Percentiles rank a stretch among this genome's conserved stretches.
These are phyloP conservation scores for Mechanitis messenoides DNA, from an alignment of 2,888 invertebrate species.

Conservation along the genomic window DNA sequence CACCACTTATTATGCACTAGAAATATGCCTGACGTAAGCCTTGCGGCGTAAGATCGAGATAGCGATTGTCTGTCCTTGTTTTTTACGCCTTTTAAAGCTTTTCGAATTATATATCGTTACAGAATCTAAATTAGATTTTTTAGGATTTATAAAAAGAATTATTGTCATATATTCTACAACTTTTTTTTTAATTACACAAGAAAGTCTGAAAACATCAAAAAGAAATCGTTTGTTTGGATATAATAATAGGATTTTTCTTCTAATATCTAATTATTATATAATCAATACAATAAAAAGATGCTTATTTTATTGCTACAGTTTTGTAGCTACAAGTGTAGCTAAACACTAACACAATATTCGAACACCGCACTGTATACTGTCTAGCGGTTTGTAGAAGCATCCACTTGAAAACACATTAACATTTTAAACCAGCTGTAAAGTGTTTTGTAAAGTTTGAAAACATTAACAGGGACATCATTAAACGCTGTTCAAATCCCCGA, in stretches of 20 bases:
- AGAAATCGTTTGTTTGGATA: no score
- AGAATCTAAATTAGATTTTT: conserved; percentile 4
- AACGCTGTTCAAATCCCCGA: conserved; percentile 8
- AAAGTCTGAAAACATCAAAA: neutral
- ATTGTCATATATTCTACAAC: neutral
- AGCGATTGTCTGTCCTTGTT: neutral
- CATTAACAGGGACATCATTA: conserved; percentile 17
- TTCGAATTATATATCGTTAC: neutral
- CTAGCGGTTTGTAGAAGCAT: conserved; percentile 7
- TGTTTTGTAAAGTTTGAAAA: conserved; percentile 18
- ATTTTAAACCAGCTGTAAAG: conserved; percentile 13
- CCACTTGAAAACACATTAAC: conserved; percentile 19
- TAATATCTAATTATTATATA: no score
- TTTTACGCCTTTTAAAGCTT: conserved; percentile 1
- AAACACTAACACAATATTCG: no score
- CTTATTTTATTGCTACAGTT: no score
- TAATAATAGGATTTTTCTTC: no score
- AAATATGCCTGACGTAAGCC: conserved; percentile 2
- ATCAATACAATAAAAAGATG: no score
- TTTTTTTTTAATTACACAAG: neutral
- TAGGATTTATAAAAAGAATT: neutral
- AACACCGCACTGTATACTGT: no score
- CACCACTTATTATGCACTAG: conserved; percentile 2
- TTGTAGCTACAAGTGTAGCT: no score
- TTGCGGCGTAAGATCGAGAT: neutral